A percentile compares a stretch with the other conserved stretches of the same genome.
phyloP scores from a whole-genome alignment of 2,888 invertebrate species.

The Lysandra bellargus region DNA sequence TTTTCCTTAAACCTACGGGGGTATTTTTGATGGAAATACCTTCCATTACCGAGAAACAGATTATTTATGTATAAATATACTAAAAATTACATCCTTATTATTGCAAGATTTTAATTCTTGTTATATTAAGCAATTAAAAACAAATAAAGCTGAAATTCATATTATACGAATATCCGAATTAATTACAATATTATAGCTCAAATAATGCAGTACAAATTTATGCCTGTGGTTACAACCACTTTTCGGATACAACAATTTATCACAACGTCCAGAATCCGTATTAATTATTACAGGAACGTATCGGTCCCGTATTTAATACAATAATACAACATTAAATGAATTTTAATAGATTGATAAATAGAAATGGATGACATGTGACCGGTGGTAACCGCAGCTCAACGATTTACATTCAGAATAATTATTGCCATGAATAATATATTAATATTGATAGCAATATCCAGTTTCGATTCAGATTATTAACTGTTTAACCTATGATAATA shows the following conservation, averaged over 20 bases:
- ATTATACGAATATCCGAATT: neutral
- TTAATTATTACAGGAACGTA: constrained; percentile 12
- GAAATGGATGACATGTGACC: neutral
- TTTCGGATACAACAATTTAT: constrained; percentile 27
- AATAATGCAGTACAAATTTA: constrained; percentile 22
- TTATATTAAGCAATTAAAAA: neutral
- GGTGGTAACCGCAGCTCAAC: neutral
- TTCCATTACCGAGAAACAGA: too few relatives aligned
- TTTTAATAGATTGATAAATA: constrained; percentile 29
- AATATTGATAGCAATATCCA: neutral
- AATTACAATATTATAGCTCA: neutral
- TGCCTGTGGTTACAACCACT: constrained; percentile 12
- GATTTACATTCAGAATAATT: constrained; percentile 3
- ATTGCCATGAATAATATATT: neutral
- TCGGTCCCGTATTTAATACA: neutral
- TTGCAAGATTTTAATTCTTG: neutral
- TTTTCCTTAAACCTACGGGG: too few relatives aligned
- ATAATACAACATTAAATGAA: constrained; percentile 24
- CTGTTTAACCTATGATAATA: neutral
- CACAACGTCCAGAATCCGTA: neutral
- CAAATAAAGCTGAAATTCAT: neutral
- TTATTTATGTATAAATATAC: too few relatives aligned
- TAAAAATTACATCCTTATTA: too few relatives aligned
- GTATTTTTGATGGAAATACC: too few relatives aligned
- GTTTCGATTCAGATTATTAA: constrained; percentile 4